A percentile compares a stretch with the other conserved stretches of the same genome.
Conservation (phyloP, 2,888 invertebrate species). For the Papilio demoleus region DNA sequence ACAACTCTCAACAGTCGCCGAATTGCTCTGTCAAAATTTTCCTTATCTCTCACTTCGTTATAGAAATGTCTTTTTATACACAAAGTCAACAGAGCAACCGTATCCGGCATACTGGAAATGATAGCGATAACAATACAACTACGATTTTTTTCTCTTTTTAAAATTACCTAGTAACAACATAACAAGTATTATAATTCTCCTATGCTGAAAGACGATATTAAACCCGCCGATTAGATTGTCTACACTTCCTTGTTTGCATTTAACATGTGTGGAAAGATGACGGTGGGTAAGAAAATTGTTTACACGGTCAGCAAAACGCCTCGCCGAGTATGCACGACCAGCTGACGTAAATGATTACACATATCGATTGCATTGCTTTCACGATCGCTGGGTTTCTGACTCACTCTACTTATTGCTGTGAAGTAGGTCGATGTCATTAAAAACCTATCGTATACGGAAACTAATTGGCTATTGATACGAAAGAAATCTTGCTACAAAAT, state of each 20-base stretch:
- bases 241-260: constrained; percentile 46
- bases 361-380: constrained; percentile 75
- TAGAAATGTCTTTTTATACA: too few relatives aligned
- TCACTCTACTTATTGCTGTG: constrained; percentile 36
- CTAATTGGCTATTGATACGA: constrained; percentile 29
- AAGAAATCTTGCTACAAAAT: neutral
- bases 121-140: too few relatives aligned
- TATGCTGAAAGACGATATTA: neutral
- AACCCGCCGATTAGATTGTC: neutral
- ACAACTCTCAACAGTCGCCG: too few relatives aligned
- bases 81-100: too few relatives aligned
- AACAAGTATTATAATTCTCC: too few relatives aligned
- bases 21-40: too few relatives aligned
- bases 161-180: too few relatives aligned
- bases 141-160: too few relatives aligned
- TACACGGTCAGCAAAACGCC: constrained; percentile 40
- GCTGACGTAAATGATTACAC: constrained; percentile 67
- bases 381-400: constrained; percentile 38
- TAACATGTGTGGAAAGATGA: constrained; percentile 50
- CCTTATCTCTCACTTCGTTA: too few relatives aligned
- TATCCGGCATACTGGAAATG: too few relatives aligned
- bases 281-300: constrained; percentile 36
- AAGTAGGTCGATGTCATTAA: constrained; percentile 37
- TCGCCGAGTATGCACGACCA: constrained; percentile 63
- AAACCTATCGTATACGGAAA: constrained; percentile 32